Percentiles rank a stretch among this genome's conserved stretches.
These are phyloP conservation scores for Drosophila picticornis DNA, from an alignment of 2,888 invertebrate species.

Conservation along the genomic window DNA sequence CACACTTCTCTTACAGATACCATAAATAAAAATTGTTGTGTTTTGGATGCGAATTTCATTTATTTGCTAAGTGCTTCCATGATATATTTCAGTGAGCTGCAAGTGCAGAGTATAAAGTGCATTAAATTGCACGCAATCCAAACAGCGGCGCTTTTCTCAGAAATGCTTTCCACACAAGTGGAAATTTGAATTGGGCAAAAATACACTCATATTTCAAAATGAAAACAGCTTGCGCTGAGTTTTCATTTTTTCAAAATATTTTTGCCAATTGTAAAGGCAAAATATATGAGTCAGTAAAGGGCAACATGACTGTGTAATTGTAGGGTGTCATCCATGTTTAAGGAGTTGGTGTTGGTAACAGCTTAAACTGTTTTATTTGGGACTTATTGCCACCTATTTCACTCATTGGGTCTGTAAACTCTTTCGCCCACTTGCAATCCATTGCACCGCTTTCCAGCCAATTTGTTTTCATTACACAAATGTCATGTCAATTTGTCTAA, in stretches of 20 bases:
- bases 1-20: slow-evolving; percentile 4
- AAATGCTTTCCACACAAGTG: slow-evolving; percentile 21
- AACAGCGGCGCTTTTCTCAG: slow-evolving; percentile 9
- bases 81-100: slow-evolving; percentile 23
- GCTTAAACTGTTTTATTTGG: neutral
- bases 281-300: neutral
- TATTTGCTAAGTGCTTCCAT: slow-evolving; percentile 20
- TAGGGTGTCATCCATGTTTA: neutral
- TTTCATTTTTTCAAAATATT: neutral
- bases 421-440: neutral
- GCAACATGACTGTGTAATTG: neutral
- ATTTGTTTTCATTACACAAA: slow-evolving; percentile 45
- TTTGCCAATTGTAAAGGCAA: neutral
- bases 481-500: slow-evolving; percentile 38
- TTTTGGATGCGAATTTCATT: neutral
- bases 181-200: slow-evolving; percentile 7
- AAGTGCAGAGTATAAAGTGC: slow-evolving; percentile 21
- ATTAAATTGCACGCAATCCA: slow-evolving; percentile 37
- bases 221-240: slow-evolving; percentile 6
- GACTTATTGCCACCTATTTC: slow-evolving; percentile 26
- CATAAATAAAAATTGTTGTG: slow-evolving; percentile 20
- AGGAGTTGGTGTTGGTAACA: neutral
- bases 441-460: neutral
- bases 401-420: neutral
- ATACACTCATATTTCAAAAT: slow-evolving; percentile 8